A percentile compares a stretch with the other conserved stretches of the same genome.
Conservation (phyloP, 2,113 vertebrate genomes). For the Melanerpes formicivorus region DNA sequence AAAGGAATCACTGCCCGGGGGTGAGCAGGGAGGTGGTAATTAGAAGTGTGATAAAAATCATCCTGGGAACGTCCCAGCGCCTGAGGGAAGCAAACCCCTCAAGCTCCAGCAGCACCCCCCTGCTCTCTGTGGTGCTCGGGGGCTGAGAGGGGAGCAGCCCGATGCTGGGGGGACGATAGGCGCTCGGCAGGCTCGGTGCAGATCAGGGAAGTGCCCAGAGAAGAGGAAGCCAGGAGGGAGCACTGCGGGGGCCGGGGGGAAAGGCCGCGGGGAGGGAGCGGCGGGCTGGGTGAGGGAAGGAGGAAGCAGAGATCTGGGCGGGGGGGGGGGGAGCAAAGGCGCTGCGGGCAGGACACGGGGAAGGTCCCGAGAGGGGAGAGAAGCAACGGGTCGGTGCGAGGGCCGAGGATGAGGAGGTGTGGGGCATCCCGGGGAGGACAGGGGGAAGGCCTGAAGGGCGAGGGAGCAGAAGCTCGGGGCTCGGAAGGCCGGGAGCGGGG, state of each 20-base stretch:
- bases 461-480: not conserved
- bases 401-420: accelerated
- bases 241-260: accelerated
- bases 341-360: too few relatives aligned
- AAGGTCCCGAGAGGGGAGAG: not conserved
- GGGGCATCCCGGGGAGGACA: accelerated
- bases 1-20: accelerated
- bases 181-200: too few relatives aligned
- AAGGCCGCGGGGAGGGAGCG: accelerated
- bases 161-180: accelerated
- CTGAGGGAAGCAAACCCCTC: not conserved
- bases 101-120: accelerated
- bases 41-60: accelerated
- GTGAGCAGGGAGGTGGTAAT: accelerated
- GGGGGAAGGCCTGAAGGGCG: too few relatives aligned
- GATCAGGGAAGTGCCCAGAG: accelerated
- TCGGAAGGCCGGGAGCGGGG: accelerated
- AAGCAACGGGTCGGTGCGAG: not conserved
- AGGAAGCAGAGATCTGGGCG: too few relatives aligned
- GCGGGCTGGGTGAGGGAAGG: accelerated
- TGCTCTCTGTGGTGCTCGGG: accelerated
- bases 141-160: accelerated
- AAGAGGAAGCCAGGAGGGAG: accelerated
- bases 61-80: not conserved
- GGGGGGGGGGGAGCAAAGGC: accelerated